phyloP scores from a whole-genome alignment of 2,113 vertebrate species.

The Sinocyclocheilus maitianheensis region DNA sequence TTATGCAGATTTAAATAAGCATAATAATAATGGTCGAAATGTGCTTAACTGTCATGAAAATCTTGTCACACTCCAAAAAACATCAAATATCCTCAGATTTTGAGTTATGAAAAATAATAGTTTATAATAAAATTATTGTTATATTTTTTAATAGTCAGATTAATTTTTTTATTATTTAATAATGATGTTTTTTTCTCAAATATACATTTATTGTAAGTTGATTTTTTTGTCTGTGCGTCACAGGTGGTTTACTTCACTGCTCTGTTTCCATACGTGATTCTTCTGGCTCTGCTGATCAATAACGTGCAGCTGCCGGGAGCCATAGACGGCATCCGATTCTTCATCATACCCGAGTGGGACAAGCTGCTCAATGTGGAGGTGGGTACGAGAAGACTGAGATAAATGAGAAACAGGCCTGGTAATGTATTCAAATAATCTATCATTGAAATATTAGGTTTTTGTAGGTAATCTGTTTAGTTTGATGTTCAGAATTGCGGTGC shows the following conservation, averaged over 20 bases:
- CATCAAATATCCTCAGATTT: no score
- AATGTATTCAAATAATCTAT: neutral
- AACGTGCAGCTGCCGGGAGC: slow-evolving; percentile 78
- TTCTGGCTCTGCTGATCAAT: slow-evolving; percentile 76
- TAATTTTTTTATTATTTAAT: no score
- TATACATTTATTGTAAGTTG: neutral
- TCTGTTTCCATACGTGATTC: slow-evolving; percentile 76
- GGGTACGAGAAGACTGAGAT: neutral
- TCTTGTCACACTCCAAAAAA: no score
- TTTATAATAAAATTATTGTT: no score
- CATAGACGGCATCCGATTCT: slow-evolving; percentile 71
- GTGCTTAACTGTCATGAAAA: no score
- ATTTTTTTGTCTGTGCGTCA: slow-evolving; percentile 34
- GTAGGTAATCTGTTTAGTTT: neutral
- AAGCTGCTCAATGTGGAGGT: slow-evolving; percentile 73
- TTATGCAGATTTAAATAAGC: no score
- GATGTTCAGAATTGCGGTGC: neutral
- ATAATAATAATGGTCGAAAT: no score
- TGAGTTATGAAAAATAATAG: no score
- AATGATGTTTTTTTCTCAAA: neutral
- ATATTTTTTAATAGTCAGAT: no score
- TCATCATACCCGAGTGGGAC: slow-evolving; percentile 75
- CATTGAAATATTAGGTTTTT: neutral
- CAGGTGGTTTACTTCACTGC: slow-evolving; percentile 80
- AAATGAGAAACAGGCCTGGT: neutral